phyloP scores from a whole-genome alignment of 2,113 vertebrate genomes.

The Bubo bubo region DNA sequence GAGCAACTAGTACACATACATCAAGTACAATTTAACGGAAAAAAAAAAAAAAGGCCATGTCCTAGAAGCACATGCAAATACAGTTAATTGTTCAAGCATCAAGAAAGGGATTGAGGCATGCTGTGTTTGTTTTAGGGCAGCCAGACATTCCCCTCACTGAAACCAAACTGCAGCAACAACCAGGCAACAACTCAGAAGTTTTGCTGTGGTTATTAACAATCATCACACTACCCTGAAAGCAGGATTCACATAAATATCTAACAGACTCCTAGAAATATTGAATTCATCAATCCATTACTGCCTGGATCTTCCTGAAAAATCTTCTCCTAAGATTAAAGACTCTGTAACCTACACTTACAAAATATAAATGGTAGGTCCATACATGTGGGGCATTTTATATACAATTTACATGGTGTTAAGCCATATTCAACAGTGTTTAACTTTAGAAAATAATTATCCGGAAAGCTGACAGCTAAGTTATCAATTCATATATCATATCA shows the following conservation, averaged over 20 bases:
- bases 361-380: fast-evolving
- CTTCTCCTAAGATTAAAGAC: not conserved
- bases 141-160: not conserved
- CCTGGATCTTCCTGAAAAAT: not conserved
- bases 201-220: not conserved
- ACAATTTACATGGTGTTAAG: not conserved
- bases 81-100: not conserved
- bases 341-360: not conserved
- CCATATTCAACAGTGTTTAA: not conserved
- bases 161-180: not conserved
- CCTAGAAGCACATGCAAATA: not conserved
- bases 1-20: not conserved
- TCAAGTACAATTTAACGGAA: not conserved
- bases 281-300: not conserved
- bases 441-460: not conserved
- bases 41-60: not conserved
- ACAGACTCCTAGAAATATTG: not conserved
- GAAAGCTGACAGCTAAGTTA: not conserved
- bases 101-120: fast-evolving
- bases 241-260: not conserved
- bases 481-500: not conserved
- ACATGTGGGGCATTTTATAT: fast-evolving
- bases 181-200: not conserved
- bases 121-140: not conserved
- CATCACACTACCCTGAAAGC: fast-evolving